A percentile compares a stretch with the other conserved stretches of the same genome.
Conservation (phyloP, 1,140 invertebrate genomes). For the Octopus bimaculoides region DNA sequence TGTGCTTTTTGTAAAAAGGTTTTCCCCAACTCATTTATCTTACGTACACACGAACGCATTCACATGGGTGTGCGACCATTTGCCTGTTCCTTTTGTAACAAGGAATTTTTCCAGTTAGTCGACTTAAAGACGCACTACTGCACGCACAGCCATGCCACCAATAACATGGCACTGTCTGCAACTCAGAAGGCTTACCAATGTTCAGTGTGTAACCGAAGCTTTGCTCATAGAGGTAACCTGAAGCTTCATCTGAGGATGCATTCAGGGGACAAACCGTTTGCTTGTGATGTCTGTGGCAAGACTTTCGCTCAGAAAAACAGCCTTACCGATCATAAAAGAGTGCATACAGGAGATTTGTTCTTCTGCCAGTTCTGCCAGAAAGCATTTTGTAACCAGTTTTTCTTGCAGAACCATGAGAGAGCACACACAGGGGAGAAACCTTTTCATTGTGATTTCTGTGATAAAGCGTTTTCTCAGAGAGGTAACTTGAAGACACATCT, state of each 20-base stretch:
- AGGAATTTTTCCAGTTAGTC: neutral
- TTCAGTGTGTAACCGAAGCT: conserved; percentile 60
- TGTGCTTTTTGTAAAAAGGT: conserved; percentile 1
- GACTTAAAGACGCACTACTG: neutral
- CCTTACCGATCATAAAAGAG: neutral
- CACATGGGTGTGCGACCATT: neutral
- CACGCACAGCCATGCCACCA: neutral
- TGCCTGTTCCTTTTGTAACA: neutral
- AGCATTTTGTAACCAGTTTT: conserved; percentile 69
- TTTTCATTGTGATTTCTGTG: conserved; percentile 13
- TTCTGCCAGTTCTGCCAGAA: conserved; percentile 85
- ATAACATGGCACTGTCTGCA: conserved; percentile 20
- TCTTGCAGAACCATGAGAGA: conserved; percentile 14
- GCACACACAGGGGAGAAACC: conserved; percentile 26
- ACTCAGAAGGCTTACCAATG: conserved; percentile 73
- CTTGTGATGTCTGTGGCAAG: conserved; percentile 72
- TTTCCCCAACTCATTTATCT: neutral
- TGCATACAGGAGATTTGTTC: conserved; percentile 58
- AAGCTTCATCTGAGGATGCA: conserved; percentile 87
- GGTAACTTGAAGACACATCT: neutral
- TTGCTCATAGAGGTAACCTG: conserved; percentile 20
- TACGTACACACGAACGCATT: neutral
- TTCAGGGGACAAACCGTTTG: conserved; percentile 84
- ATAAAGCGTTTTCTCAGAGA: neutral
- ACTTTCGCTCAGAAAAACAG: neutral